Evolutionary conservation across 2,113 vertebrate species (phyloP).

Genomic region (Psilopsiagon aymara): DNA sequence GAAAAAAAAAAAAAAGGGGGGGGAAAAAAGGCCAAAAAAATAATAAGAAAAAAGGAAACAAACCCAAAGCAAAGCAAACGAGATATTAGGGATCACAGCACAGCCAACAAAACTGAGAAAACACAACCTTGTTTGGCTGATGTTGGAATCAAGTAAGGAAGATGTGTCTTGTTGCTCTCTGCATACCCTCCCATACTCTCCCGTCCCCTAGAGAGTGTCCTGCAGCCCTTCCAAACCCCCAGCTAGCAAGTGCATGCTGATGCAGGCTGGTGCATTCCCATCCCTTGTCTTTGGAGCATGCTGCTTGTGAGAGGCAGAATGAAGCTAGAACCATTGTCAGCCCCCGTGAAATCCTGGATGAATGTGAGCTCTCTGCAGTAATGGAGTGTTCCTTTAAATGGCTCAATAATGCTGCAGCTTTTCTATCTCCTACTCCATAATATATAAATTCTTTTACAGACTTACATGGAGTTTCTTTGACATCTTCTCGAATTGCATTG

Average conservation of each 20-base stretch:
- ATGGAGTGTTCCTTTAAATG: background rate
- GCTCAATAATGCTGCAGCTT: background rate
- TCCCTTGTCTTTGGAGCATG: background rate
- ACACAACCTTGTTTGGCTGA: background rate
- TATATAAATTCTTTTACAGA: background rate
- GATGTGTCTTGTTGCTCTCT: background rate
- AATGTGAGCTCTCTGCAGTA: background rate
- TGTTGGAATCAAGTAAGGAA: background rate
- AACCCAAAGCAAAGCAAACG: background rate
- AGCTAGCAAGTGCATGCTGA: background rate
- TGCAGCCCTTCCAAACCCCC: background rate
- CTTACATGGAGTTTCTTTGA: background rate
- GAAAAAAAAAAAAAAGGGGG: rapidly evolving
- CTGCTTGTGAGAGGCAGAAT: background rate
- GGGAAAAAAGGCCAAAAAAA: rapidly evolving
- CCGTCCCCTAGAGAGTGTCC: background rate
- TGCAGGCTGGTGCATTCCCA: background rate
- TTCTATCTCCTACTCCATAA: background rate
- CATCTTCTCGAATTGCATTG: background rate
- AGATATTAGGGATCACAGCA: background rate
- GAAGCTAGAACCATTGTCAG: background rate
- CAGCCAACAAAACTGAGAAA: background rate
- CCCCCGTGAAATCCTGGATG: background rate
- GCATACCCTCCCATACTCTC: background rate
- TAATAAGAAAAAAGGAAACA: rapidly evolving